These are phyloP conservation scores for Pseudomyrmex dendroicus DNA, from an alignment of 1,140 invertebrate species.

Conservation along the genomic window DNA sequence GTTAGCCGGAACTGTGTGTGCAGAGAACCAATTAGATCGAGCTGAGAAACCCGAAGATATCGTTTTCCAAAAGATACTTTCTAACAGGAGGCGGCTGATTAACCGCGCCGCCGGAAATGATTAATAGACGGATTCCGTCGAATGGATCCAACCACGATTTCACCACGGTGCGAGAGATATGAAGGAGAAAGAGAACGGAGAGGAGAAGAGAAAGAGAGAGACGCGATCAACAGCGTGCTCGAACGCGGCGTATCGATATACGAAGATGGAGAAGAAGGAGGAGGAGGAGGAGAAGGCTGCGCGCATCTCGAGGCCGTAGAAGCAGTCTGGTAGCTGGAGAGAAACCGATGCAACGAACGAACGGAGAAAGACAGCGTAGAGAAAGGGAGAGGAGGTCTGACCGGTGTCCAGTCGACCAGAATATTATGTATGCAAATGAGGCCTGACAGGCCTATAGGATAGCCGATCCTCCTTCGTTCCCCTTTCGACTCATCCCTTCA, in stretches of 20 bases:
- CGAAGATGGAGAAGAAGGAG: constrained; percentile 67
- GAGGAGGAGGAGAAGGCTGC: constrained; percentile 5
- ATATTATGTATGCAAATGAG: constrained; percentile 86
- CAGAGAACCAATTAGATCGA: constrained; percentile 31
- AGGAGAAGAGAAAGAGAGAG: constrained; percentile 10
- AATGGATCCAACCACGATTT: constrained; percentile 32
- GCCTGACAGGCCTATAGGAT: constrained; percentile 81
- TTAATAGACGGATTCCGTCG: constrained; percentile 49
- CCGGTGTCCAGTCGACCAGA: constrained; percentile 84
- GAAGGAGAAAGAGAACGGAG: not conserved
- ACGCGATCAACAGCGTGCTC: constrained; percentile 55
- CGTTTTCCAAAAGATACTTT: constrained; percentile 40
- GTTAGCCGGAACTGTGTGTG: constrained; percentile 3
- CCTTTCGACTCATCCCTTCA: constrained; percentile 68
- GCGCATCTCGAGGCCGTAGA: constrained; percentile 71
- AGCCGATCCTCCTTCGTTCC: constrained; percentile 65
- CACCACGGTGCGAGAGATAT: not conserved
- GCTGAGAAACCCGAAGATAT: constrained; percentile 8
- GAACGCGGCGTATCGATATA: constrained; percentile 67
- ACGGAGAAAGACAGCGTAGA: constrained; percentile 38
- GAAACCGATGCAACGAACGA: constrained; percentile 51
- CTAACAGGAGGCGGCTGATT: constrained; percentile 28
- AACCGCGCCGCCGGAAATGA: constrained; percentile 45
- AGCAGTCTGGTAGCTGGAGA: constrained; percentile 66
- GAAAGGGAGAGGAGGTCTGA: constrained; percentile 76